Evolutionary conservation across 2,888 invertebrate species (phyloP), one percentile per base, ranked within the genome.

Genomic region (Petrophora chlorosata): DNA sequence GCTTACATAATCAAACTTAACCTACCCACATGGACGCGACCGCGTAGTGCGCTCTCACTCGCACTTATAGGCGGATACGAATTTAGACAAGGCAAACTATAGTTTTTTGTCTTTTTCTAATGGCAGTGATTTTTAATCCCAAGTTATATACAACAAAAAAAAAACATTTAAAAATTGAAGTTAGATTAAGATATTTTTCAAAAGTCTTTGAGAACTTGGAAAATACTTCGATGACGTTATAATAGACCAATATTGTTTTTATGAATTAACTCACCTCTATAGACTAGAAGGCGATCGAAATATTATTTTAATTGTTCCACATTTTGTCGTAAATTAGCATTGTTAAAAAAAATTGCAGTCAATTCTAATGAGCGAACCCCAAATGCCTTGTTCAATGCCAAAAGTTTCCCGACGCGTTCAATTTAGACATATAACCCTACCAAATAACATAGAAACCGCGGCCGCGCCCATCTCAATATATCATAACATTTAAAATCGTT

Each of bases 1-100:
- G 85, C 82, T 83, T 81, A 85, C 85, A 67, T 59, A 71, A 72
- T 79, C 81, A 72, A 70, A 74, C 79, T 79, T 76, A 82, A 73
- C 76, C 82, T 82, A 82, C 61, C 73, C 78, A 39, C 61, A 63
- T 63, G 78, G 63, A 63, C 74, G 61, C 75, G 68, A 65, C 71
- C 74, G 73, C 76, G 69, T 63, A 45, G 54, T 35, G 54, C 61
- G 60, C 48, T 46, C 46, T 42, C 50, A 9, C 63, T 63, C 65
- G 63, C 67, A 57, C 64, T 25, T 56, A 59, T 65, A 77, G 75
- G 75, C 76, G 73, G 73, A 72, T 55, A 65, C 58, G 40, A 57
- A 60, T 55, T 52, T 51, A 59, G 50, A 61, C 61, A 59, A 56
- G 52, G 51, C 58, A 51, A 61, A 61, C 52, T 55, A 53, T 52